Evolutionary conservation across 2,888 invertebrate species (phyloP), one percentile per base, ranked within the genome.

Genomic region (Caradrina clavipalpis): DNA sequence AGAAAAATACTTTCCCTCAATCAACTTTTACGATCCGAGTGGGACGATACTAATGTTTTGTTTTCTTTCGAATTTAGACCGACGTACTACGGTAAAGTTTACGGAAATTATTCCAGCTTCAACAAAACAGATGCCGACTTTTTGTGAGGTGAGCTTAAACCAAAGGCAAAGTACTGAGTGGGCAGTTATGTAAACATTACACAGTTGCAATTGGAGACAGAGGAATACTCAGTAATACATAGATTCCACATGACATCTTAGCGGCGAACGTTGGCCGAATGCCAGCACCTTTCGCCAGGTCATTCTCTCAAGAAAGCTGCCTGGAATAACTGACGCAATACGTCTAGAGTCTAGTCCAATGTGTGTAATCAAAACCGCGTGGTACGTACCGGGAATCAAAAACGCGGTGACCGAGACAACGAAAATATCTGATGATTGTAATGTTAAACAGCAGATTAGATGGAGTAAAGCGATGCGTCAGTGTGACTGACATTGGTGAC

Each of bases 261-360:
- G 49, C 75, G 73, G 66, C 70, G 19, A 76, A 62, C 73, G 56
- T 84, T 93, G 93, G 93, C 89, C 51, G 2, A 17, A 35, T 59
- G 92, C 93, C 93, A 92, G 86, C 76, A 73, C 86, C 91, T 92
- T 92, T 91, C 90, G 90, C 90, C 92, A 89, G 91, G 89, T 92
- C 92, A 89, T 90, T 88, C 91, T 89, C 90, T 76, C 87, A 88
- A 85, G 89, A 90, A 89, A 90, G 83, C 81, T 79, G 84, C 78
- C 86, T 88, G 89, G 88, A 90, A 87, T 88, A 85, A 76, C 79
- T 85, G 87, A 90, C 86, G 85, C 84, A 86, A 88, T 71, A 35
- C 68, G 78, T 78, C 76, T 81, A 75, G 76, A 67, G 79, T 80
- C 75, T 81, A 79, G 78, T 72, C 63, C 64, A 73, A 63, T 49